phyloP scores from a whole-genome alignment of 1,140 invertebrate genomes.

The Tetranychus cinnabarinus region DNA sequence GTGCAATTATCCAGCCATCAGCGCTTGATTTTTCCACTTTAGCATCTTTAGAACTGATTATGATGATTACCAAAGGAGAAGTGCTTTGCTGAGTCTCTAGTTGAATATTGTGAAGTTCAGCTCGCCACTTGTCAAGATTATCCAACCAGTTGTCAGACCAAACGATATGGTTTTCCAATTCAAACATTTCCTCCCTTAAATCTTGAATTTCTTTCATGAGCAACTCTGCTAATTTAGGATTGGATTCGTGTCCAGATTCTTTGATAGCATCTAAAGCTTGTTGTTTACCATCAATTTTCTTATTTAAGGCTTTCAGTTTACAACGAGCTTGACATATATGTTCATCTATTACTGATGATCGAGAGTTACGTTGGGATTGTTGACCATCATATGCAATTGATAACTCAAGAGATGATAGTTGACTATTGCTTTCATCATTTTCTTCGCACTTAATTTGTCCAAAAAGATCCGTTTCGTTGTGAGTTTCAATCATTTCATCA shows the following conservation, averaged over 20 bases:
- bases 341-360: constrained; percentile 16
- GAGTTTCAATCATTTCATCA: constrained; percentile 31
- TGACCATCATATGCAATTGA: not conserved
- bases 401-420: not conserved
- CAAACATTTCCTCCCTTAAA: constrained; percentile 44
- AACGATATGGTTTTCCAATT: constrained; percentile 55
- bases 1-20: constrained; percentile 13
- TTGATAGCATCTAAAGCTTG: not conserved
- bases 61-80: not conserved
- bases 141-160: constrained; percentile 68
- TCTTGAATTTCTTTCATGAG: constrained; percentile 56
- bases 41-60: not conserved
- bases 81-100: not conserved
- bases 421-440: not conserved
- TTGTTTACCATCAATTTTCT: constrained; percentile 1
- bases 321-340: constrained; percentile 36
- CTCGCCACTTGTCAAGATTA: constrained; percentile 59
- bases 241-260: not conserved
- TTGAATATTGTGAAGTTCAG: constrained; percentile 15
- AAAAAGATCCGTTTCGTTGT: not conserved
- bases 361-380: too few relatives aligned
- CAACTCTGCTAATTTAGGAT: constrained; percentile 29
- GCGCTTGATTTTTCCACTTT: not conserved
- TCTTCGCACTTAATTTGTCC: not conserved
- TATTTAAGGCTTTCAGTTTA: not conserved